Percentiles rank a stretch among this genome's conserved stretches.
These are phyloP conservation scores for Candidula unifasciata DNA, from an alignment of 2,888 invertebrate species.

Conservation along the genomic window DNA sequence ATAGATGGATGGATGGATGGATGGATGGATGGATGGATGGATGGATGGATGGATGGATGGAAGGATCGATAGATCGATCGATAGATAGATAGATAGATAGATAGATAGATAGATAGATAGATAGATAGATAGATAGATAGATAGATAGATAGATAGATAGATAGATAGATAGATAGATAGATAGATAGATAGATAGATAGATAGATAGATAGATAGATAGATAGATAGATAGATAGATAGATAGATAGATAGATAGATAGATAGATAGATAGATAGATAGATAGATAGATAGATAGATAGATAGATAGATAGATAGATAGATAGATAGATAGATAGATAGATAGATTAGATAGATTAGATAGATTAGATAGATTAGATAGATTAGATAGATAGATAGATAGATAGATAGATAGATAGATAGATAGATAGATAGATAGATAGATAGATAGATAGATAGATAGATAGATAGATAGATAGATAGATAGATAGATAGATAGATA, in stretches of 20 bases:
- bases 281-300: too few species aligned
- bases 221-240: not conserved
- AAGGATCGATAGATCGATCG: too few species aligned
- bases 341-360: not conserved
- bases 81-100: not conserved
- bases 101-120: not conserved
- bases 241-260: too few species aligned
- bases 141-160: not conserved
- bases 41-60: not conserved
- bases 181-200: too few species aligned
- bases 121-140: too few species aligned
- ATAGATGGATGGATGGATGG: too few species aligned
- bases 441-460: not conserved
- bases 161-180: not conserved
- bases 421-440: not conserved
- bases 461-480: not conserved
- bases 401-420: not conserved
- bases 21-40: not conserved
- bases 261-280: too few species aligned
- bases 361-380: too few species aligned
- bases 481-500: not conserved
- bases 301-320: too few species aligned
- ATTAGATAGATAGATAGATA: not conserved
- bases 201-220: not conserved
- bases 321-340: too few species aligned